phyloP scores from a whole-genome alignment of 2,888 invertebrate genomes.

The Oscheius myriophilus region DNA sequence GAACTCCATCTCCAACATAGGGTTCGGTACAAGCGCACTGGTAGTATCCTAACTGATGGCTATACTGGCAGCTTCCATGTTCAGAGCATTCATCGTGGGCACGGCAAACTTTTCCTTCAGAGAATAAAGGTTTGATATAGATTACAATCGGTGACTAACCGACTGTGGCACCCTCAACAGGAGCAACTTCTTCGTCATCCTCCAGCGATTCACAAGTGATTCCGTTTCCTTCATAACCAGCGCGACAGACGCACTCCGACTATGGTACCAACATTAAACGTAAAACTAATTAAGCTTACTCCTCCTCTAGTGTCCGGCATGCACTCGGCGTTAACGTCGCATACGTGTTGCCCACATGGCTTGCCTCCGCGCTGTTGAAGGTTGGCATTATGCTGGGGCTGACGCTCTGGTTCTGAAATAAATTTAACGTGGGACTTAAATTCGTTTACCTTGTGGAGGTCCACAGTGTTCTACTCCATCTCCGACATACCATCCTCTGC shows the following conservation, averaged over 20 bases:
- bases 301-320: constrained; percentile 81
- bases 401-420: constrained; percentile 13
- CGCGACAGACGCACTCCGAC: constrained; percentile 79
- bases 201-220: constrained; percentile 73
- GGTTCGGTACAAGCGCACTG: constrained; percentile 79
- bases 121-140: neutral
- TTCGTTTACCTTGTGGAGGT: constrained; percentile 52
- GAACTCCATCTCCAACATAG: constrained; percentile 81
- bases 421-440: neutral
- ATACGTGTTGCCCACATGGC: constrained; percentile 76
- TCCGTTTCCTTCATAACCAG: constrained; percentile 78
- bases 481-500: constrained; percentile 67
- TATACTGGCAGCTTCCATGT: constrained; percentile 66
- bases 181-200: constrained; percentile 35
- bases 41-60: constrained; percentile 58
- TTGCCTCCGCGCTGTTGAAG: constrained; percentile 44
- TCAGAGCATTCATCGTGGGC: constrained; percentile 66
- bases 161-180: constrained; percentile 19
- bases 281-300: constrained; percentile 38
- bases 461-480: constrained; percentile 68
- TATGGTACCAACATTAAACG: constrained; percentile 22
- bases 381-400: constrained; percentile 39
- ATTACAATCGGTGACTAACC: constrained; percentile 18
- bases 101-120: constrained; percentile 60
- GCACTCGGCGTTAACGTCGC: constrained; percentile 87